Conservation (phyloP, 2,888 invertebrate species). For the Congeria kusceri region DNA sequence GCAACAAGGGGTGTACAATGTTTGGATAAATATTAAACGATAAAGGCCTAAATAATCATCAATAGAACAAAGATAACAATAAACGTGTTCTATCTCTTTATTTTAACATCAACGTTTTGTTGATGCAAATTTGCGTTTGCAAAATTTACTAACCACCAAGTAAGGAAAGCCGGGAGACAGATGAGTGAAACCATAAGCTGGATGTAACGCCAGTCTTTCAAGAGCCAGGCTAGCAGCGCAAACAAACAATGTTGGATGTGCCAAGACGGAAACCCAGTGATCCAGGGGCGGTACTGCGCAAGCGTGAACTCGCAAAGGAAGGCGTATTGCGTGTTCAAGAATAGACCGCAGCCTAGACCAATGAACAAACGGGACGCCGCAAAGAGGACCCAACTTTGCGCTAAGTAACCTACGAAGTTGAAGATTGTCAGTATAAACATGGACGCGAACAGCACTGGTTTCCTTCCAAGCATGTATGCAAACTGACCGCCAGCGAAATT, state of each 20-base stretch:
- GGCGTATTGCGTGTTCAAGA: constrained; percentile 34
- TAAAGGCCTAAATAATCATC: too few relatives aligned
- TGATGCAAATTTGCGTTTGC: too few relatives aligned
- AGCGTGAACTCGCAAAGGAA: constrained; percentile 37
- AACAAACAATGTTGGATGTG: constrained; percentile 38
- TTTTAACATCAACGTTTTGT: too few relatives aligned
- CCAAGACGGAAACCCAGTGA: constrained; percentile 52
- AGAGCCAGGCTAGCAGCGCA: constrained; percentile 41
- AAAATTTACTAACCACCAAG: constrained; percentile 46
- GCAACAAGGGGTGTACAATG: too few relatives aligned
- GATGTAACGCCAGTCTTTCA: constrained; percentile 44
- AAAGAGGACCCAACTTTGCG: constrained; percentile 34
- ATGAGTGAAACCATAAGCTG: constrained; percentile 28
- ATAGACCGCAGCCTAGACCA: constrained; percentile 32
- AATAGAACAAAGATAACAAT: too few relatives aligned
- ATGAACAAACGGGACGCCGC: constrained; percentile 32
- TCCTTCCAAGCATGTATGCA: constrained; percentile 37
- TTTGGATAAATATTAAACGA: too few relatives aligned
- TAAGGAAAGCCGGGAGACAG: constrained; percentile 27
- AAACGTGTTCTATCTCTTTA: too few relatives aligned
- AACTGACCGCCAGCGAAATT: constrained; percentile 28
- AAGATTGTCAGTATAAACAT: constrained; percentile 15
- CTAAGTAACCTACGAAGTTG: constrained; percentile 30
- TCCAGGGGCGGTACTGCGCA: constrained; percentile 36
- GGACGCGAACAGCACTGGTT: constrained; percentile 20